Base-by-base conservation (phyloP, 2,113 vertebrate genomes). In the Charadrius vociferus region DNA sequence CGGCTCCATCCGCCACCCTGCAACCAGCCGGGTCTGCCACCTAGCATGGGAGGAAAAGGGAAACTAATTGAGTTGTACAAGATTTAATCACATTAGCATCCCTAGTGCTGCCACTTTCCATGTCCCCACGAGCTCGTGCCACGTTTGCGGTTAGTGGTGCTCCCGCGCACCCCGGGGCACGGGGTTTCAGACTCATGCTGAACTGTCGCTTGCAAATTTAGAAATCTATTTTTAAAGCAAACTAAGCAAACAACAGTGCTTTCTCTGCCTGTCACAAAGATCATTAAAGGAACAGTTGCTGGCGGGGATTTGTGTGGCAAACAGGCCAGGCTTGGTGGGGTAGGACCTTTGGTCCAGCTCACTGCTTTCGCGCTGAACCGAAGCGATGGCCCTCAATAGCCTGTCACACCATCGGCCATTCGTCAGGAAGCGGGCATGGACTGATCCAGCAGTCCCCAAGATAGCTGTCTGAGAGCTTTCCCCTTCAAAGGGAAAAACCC, bases 151-250 rank as follows among this genome's bases (percentile, higher is more conserved):
- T 58, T 84, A 16, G 74, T 94, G 81, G 70, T 94, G 91, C 62
- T 90, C 63, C 71, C 3, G 0, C 52, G 22, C 55, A 47, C 89
- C 94, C 93, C 1, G 13, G 65, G 94, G 93, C 94, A 36, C 50
- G 0, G 5, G 36, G n/a, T 88, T 91, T 82, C 91, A 95, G 89
- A 93, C 89, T 70, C 6, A 0, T 3, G 4, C 34, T 12, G 6
- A 93, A 95, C 89, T 94, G 89, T 80, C 70, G 0, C 81, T 87
- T 92, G 77, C 86, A 91, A 95, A 89, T 94, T 95, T 91, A 96
- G 94, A 95, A 88, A 81, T n/a, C 83, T 96, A 91, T 95, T 95
- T 97, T 93, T 95, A 95, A 93, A 95, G 91, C 78, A 83, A 94
- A 81, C 59, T 94, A 95, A 92, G 88, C 86, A 92, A 95, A 92